Conservation (phyloP, 2,888 invertebrate species). For the Saturnia japonica region DNA sequence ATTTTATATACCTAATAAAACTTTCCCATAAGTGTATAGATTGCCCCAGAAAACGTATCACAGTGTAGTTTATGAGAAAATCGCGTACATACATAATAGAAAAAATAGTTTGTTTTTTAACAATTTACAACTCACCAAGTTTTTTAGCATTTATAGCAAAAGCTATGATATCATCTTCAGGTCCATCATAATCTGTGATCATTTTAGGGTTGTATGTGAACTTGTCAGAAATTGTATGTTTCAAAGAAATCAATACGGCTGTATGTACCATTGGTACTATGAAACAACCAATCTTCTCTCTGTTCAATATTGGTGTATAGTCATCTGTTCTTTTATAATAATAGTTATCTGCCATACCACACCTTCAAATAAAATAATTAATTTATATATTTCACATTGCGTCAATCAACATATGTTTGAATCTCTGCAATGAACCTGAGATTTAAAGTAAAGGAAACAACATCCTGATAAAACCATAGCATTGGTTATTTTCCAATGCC, state of each 20-base stretch:
- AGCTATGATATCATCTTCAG: constrained; percentile 95
- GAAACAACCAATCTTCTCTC: constrained; percentile 88
- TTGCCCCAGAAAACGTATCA: too few species aligned
- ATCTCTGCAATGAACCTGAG: too few species aligned
- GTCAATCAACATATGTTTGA: neutral
- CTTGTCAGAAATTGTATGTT: constrained; percentile 77
- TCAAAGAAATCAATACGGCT: constrained; percentile 90
- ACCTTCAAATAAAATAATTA: constrained; percentile 48
- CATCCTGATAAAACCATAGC: too few species aligned
- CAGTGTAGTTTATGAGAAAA: too few species aligned
- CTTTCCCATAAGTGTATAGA: too few species aligned
- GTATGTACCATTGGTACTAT: constrained; percentile 96
- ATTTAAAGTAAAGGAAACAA: too few species aligned
- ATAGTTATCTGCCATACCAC: constrained; percentile 92
- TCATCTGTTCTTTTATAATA: constrained; percentile 92
- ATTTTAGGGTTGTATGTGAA: constrained; percentile 89
- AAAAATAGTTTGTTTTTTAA: neutral
- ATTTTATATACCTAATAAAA: too few species aligned
- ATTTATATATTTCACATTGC: too few species aligned
- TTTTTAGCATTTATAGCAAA: constrained; percentile 92
- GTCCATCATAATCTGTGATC: constrained; percentile 85
- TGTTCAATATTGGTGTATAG: constrained; percentile 89
- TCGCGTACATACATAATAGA: too few species aligned
- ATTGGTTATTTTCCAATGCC: too few species aligned
- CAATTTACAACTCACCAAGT: constrained; percentile 67